Conservation (phyloP, 1,140 invertebrate species). For the Neocloeon triangulifer region DNA sequence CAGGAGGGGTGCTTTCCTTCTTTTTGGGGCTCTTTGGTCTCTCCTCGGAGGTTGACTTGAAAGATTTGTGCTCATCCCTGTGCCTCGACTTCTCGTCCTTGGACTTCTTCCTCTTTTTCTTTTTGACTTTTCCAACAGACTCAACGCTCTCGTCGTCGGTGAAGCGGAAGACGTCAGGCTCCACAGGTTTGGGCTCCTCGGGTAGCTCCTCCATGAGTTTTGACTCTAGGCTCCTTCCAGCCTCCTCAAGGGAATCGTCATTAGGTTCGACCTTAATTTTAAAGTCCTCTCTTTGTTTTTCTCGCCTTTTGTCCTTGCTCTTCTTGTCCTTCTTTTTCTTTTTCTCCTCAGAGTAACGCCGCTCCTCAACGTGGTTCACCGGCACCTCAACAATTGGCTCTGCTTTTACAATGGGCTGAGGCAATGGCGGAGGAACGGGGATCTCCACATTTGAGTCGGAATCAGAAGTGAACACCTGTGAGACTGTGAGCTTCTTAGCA, state of each 20-base stretch:
- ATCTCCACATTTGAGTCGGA: conserved; percentile 13
- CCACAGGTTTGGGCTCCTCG: conserved; percentile 12
- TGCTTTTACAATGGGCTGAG: conserved; percentile 18
- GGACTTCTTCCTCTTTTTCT: conserved; percentile 60
- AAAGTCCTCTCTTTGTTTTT: conserved; percentile 28
- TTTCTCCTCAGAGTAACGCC: conserved; percentile 14
- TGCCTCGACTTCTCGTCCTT: conserved; percentile 50
- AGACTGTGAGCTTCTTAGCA: too few species aligned
- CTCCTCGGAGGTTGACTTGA: not conserved
- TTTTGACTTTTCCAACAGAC: conserved; percentile 33
- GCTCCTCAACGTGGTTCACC: conserved; percentile 16
- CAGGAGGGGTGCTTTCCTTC: conserved; percentile 16
- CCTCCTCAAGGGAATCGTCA: too few species aligned
- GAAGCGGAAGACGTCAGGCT: conserved; percentile 27
- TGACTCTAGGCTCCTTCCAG: conserved; percentile 54
- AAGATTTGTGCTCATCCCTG: conserved; percentile 29
- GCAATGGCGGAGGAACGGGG: conserved; percentile 6
- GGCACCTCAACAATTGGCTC: conserved; percentile 13
- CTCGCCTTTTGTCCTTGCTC: conserved; percentile 31
- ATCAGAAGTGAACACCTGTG: conserved; percentile 17
- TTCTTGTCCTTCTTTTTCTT: conserved; percentile 32
- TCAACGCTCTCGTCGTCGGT: conserved; percentile 19
- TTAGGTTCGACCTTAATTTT: conserved; percentile 57
- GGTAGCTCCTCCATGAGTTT: conserved; percentile 39
- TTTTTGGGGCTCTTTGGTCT: conserved; percentile 7